Evolutionary conservation across 2,797 vertebrate genomes (phyloP).

Genomic region (Melanotaenia trifasciata): DNA sequence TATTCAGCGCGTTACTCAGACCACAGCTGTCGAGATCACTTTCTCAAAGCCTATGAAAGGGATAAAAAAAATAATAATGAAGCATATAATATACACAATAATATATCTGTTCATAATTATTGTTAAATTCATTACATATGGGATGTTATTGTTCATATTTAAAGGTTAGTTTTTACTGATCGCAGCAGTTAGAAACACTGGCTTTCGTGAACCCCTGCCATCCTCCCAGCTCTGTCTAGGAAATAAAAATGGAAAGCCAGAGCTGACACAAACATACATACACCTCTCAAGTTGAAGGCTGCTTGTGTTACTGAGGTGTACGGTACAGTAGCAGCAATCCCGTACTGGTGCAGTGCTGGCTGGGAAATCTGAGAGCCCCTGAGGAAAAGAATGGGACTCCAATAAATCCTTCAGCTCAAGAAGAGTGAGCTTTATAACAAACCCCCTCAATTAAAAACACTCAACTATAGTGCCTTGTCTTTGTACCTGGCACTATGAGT

Average conservation of each 20-base stretch:
- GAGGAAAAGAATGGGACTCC: constrained; percentile 59
- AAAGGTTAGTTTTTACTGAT: constrained; percentile 9
- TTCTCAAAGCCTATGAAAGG: neutral
- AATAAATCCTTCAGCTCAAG: constrained; percentile 73
- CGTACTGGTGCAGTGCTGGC: constrained; percentile 35
- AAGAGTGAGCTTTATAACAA: constrained; percentile 63
- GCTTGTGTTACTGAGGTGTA: constrained; percentile 38
- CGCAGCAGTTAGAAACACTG: constrained; percentile 12
- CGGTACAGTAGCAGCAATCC: constrained; percentile 62
- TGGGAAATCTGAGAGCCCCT: constrained; percentile 62
- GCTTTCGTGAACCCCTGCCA: constrained; percentile 4
- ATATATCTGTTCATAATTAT: neutral
- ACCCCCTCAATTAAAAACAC: constrained; percentile 61
- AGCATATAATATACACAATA: neutral
- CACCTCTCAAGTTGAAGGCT: constrained; percentile 4
- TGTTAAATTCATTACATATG: neutral
- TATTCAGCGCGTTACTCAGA: constrained; percentile 45
- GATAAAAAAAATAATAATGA: neutral
- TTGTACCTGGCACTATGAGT: constrained; percentile 36
- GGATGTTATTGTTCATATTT: neutral
- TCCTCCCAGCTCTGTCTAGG: neutral
- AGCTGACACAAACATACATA: constrained; percentile 6
- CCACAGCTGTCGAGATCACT: constrained; percentile 43
- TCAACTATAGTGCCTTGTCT: constrained; percentile 52
- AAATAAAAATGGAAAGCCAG: neutral